Evolutionary conservation across 2,888 invertebrate species (phyloP).

Genomic region (Epirrita christyi): DNA sequence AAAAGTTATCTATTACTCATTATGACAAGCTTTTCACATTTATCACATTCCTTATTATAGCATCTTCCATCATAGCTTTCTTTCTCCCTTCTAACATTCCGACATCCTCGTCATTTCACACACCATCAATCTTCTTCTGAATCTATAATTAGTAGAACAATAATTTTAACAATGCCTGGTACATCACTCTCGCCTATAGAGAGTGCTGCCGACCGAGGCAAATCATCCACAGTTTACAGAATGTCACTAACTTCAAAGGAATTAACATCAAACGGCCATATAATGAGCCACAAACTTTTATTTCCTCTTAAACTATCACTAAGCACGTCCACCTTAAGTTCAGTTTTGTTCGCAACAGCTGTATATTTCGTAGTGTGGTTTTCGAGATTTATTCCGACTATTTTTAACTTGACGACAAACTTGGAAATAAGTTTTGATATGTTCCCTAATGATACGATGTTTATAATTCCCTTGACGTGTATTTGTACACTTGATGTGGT

Average conservation of each 20-base stretch:
- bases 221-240: conserved; percentile 77
- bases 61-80: conserved; percentile 53
- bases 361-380: conserved; percentile 23
- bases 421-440: conserved; percentile 60
- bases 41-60: conserved; percentile 51
- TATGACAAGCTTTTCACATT: conserved; percentile 42
- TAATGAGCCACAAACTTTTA: conserved; percentile 56
- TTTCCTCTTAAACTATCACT: conserved; percentile 43
- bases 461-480: conserved; percentile 58
- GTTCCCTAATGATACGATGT: conserved; percentile 61
- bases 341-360: conserved; percentile 45
- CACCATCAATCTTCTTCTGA: conserved; percentile 60
- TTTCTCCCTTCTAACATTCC: conserved; percentile 41
- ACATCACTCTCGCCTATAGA: conserved; percentile 55
- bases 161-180: conserved; percentile 57
- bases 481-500: conserved; percentile 51
- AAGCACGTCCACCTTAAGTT: conserved; percentile 44
- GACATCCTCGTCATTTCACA: conserved; percentile 64
- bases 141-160: conserved; percentile 70
- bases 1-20: conserved; percentile 39
- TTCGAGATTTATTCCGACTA: conserved; percentile 53
- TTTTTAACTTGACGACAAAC: conserved; percentile 75
- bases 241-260: conserved; percentile 79
- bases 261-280: conserved; percentile 70
- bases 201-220: conserved; percentile 64